Conservation (phyloP, 2,797 vertebrate genomes). For the Tokudaia tokunoshimensis region DNA sequence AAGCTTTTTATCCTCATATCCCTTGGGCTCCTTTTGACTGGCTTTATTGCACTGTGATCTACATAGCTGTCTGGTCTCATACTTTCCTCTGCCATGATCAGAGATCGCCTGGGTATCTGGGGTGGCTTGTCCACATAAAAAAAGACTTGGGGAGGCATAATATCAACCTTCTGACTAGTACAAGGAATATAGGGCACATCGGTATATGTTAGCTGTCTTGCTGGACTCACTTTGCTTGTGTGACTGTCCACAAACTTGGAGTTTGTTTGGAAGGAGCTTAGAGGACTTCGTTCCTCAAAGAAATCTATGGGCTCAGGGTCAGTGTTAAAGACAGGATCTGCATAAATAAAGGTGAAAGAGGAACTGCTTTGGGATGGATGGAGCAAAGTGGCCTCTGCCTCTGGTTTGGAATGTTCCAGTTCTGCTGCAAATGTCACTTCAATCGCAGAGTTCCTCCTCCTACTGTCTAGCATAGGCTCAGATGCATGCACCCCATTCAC, state of each 20-base stretch:
- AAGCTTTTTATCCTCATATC: slow-evolving; percentile 57
- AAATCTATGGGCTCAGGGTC: slow-evolving; percentile 74
- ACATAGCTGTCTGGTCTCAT: slow-evolving; percentile 79
- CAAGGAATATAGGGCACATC: slow-evolving; percentile 82
- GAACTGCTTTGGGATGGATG: slow-evolving; percentile 90
- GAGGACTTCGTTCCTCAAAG: slow-evolving; percentile 80
- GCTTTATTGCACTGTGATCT: slow-evolving; percentile 69
- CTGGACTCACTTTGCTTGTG: slow-evolving; percentile 74
- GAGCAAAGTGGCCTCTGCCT: slow-evolving; percentile 85
- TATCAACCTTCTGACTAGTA: slow-evolving; percentile 41
- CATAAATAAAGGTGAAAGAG: slow-evolving; percentile 87
- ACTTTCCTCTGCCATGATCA: slow-evolving; percentile 79
- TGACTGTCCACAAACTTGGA: slow-evolving; percentile 76
- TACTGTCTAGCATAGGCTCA: slow-evolving; percentile 84
- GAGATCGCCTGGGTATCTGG: slow-evolving; percentile 76
- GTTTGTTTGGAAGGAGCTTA: slow-evolving; percentile 87
- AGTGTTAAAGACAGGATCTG: slow-evolving; percentile 78
- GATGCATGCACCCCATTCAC: slow-evolving; percentile 85
- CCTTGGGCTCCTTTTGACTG: slow-evolving; percentile 80
- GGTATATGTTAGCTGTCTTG: slow-evolving; percentile 82
- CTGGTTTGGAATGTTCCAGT: slow-evolving; percentile 87
- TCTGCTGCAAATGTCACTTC: slow-evolving; percentile 86
- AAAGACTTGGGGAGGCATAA: slow-evolving; percentile 84
- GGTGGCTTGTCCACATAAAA: slow-evolving; percentile 90
- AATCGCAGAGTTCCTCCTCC: slow-evolving; percentile 88